These are phyloP conservation scores for Orchestia grillus DNA, from an alignment of 1,140 invertebrate genomes.

Conservation along the genomic window DNA sequence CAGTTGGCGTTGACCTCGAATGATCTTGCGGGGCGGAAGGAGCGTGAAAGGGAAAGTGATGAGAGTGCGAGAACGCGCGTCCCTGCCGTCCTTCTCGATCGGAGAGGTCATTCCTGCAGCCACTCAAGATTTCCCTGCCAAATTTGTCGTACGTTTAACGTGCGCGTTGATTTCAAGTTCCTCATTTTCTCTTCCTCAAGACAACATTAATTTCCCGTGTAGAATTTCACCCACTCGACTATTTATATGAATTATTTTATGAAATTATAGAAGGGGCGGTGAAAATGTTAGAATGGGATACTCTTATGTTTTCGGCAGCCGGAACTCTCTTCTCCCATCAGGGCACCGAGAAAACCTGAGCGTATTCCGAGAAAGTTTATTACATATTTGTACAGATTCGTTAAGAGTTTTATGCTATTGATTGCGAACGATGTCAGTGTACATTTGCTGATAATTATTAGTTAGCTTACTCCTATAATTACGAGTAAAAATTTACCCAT, in stretches of 20 bases:
- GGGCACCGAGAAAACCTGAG: too few relatives aligned
- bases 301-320: too few relatives aligned
- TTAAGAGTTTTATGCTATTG: too few relatives aligned
- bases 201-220: neutral
- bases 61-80: neutral
- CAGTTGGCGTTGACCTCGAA: neutral
- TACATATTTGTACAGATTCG: neutral
- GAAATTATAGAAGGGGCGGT: too few relatives aligned
- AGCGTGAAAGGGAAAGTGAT: neutral
- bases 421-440: too few relatives aligned
- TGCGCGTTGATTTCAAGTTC: neutral
- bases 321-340: too few relatives aligned
- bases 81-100: neutral
- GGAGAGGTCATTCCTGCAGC: neutral
- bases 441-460: too few relatives aligned
- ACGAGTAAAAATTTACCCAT: neutral
- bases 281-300: too few relatives aligned
- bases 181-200: neutral
- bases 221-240: neutral
- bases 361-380: too few relatives aligned
- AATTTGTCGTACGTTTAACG: neutral
- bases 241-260: too few relatives aligned
- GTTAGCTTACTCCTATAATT: neutral
- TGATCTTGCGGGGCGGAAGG: neutral
- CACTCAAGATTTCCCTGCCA: neutral